A percentile compares a stretch with the other conserved stretches of the same genome.
Conservation (phyloP, 2,797 vertebrate genomes). For the Serranus cabrilla region DNA sequence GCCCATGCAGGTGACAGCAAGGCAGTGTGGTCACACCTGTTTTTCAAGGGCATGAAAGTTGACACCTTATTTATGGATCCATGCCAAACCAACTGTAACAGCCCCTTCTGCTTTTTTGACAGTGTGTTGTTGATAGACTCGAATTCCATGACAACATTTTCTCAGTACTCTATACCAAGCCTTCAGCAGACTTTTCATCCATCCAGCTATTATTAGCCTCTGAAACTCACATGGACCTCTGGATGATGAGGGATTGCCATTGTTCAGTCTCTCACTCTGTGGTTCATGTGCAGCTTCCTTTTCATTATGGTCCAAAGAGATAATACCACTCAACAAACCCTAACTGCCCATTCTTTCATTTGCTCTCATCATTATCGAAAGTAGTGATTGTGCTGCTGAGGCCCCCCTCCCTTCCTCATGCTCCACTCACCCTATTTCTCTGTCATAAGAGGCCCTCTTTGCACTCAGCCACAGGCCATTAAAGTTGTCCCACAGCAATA, state of each 20-base stretch:
- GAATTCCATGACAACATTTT: conserved; percentile 38
- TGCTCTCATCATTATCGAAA: conserved; percentile 73
- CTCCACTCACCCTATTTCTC: conserved; percentile 50
- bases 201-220: conserved; percentile 61
- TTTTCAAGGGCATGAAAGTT: conserved; percentile 49
- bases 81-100: conserved; percentile 48
- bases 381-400: conserved; percentile 58
- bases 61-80: conserved; percentile 23
- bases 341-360: conserved; percentile 69
- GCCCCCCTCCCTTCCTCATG: conserved; percentile 43
- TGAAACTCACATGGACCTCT: conserved; percentile 46
- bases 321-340: conserved; percentile 71
- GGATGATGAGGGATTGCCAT: conserved; percentile 60
- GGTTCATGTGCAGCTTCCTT: conserved; percentile 56
- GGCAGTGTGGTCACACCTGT: conserved; percentile 33
- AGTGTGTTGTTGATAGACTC: conserved; percentile 37
- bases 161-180: conserved; percentile 23
- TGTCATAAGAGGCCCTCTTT: conserved; percentile 69
- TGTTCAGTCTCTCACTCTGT: conserved; percentile 59
- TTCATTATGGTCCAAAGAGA: conserved; percentile 71
- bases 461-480: conserved; percentile 75
- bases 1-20: conserved; percentile 17
- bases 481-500: conserved; percentile 78
- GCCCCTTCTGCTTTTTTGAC: conserved; percentile 40
- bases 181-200: conserved; percentile 48